These are phyloP conservation scores for Elgaria multicarinata DNA, from an alignment of 2,113 vertebrate genomes.

Conservation along the genomic window DNA sequence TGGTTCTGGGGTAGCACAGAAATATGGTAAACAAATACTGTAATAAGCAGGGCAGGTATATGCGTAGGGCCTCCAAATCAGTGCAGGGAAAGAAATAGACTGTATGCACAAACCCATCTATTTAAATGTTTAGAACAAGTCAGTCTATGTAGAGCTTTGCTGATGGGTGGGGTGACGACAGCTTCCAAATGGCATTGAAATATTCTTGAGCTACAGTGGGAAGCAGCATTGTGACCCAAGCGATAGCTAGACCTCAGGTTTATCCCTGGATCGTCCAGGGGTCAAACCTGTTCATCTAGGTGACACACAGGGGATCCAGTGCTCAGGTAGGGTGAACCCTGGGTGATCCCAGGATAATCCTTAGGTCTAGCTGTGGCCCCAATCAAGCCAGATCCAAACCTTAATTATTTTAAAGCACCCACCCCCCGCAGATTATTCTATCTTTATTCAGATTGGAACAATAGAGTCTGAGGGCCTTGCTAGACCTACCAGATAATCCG, in stretches of 20 bases:
- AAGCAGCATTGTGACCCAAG: not conserved
- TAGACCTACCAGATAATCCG: no score
- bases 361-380: no score
- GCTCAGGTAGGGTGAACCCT: no score
- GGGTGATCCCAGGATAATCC: no score
- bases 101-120: not conserved
- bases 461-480: conserved; percentile 15
- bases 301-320: no score
- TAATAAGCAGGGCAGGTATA: not conserved
- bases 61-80: not conserved
- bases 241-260: no score
- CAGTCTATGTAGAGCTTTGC: not conserved
- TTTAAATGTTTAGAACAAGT: not conserved
- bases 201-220: not conserved
- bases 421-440: not conserved
- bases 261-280: no score
- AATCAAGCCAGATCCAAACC: not conserved
- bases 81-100: not conserved
- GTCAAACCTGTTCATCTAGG: no score
- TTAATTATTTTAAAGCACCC: not conserved
- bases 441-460: not conserved
- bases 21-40: not conserved
- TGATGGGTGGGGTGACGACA: not conserved
- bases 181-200: not conserved
- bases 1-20: not conserved